These are phyloP conservation scores for Raillietiella orientalis DNA, from an alignment of 2,888 invertebrate genomes.

Conservation along the genomic window DNA sequence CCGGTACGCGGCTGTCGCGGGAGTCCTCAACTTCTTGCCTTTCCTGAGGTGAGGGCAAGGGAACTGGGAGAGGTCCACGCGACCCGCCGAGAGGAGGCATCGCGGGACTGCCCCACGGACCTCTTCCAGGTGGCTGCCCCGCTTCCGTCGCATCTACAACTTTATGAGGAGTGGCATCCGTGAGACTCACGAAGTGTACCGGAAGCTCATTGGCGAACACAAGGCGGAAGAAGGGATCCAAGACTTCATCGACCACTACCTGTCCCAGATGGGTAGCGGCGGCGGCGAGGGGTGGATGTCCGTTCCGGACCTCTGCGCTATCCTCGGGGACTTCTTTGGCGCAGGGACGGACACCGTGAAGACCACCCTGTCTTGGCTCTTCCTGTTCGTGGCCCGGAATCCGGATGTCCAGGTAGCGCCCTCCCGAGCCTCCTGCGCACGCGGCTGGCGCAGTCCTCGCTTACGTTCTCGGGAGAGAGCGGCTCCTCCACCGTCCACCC, in stretches of 20 bases:
- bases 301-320: slow-evolving; percentile 31
- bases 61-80: too few relatives aligned
- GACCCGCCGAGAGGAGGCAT: too few relatives aligned
- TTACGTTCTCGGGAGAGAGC: too few relatives aligned
- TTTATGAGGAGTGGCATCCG: slow-evolving; percentile 30
- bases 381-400: slow-evolving; percentile 36
- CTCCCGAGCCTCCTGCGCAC: too few relatives aligned
- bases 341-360: slow-evolving; percentile 56
- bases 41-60: too few relatives aligned
- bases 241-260: slow-evolving; percentile 11
- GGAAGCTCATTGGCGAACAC: slow-evolving; percentile 25
- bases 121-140: slow-evolving; percentile 22
- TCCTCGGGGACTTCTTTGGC: slow-evolving; percentile 49
- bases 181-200: slow-evolving; percentile 36
- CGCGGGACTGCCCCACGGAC: slow-evolving; percentile 1
- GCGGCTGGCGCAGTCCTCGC: too few relatives aligned
- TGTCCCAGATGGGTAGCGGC: slow-evolving; percentile 13
- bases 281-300: slow-evolving; percentile 19
- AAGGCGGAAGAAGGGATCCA: slow-evolving; percentile 9
- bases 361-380: slow-evolving; percentile 43
- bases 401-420: slow-evolving; percentile 28
- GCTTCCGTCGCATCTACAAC: slow-evolving; percentile 25
- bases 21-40: slow-evolving; percentile 50
- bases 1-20: slow-evolving; percentile 46
- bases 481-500: too few relatives aligned